Evolutionary conservation across 1,140 invertebrate species (phyloP).

Genomic region (Idris sp.): DNA sequence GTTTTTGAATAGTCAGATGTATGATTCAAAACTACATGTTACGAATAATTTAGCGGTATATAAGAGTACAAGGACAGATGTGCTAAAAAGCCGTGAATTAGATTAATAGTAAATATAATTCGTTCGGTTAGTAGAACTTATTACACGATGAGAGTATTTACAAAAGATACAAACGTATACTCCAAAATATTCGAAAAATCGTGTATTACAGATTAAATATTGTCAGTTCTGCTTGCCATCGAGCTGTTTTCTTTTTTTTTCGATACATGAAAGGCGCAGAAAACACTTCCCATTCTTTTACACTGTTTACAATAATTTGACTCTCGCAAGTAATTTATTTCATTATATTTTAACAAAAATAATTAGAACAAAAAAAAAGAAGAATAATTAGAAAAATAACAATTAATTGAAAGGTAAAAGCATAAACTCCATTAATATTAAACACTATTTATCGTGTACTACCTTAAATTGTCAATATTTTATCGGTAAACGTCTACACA

Average conservation of each 20-base stretch:
- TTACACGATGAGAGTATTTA: slow-evolving; percentile 55
- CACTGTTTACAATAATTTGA: slow-evolving; percentile 22
- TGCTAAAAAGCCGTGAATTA: slow-evolving; percentile 44
- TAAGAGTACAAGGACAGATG: slow-evolving; percentile 43
- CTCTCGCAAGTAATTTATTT: slow-evolving; percentile 27
- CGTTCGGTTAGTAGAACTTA: slow-evolving; percentile 46
- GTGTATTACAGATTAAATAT: slow-evolving; percentile 56
- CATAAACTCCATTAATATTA: slow-evolving; percentile 46
- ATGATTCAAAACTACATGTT: slow-evolving; percentile 45
- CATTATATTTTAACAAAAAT: slow-evolving; percentile 13
- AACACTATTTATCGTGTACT: slow-evolving; percentile 49
- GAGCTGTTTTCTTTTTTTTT: slow-evolving; percentile 9
- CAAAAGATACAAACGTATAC: slow-evolving; percentile 54
- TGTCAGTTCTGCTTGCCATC: slow-evolving; percentile 45
- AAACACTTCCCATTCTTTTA: slow-evolving; percentile 24
- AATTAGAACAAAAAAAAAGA: slow-evolving; percentile 21
- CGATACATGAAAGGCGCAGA: slow-evolving; percentile 18
- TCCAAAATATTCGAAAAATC: slow-evolving; percentile 44
- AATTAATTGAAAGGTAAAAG: no score
- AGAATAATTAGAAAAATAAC: no score
- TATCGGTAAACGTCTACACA: slow-evolving; percentile 51
- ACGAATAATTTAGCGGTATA: slow-evolving; percentile 43
- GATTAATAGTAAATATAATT: slow-evolving; percentile 51
- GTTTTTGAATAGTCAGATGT: slow-evolving; percentile 34
- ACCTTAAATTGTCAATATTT: slow-evolving; percentile 52